Evolutionary conservation across 1,140 invertebrate species (phyloP).

Genomic region (Druon quercuslanigerum): DNA sequence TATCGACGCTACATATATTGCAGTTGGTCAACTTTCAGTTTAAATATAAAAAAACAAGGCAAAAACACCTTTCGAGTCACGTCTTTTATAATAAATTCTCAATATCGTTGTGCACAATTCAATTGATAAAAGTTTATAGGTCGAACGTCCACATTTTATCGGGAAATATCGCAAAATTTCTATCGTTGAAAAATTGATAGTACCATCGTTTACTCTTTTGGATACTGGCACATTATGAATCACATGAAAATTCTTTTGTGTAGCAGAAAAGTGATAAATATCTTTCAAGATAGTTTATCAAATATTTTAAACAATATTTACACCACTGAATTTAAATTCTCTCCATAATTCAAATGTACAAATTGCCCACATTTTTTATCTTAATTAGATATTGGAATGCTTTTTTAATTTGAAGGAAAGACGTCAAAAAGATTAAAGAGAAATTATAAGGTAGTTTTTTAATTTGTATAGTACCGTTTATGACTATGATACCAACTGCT

Average conservation of each 20-base stretch:
- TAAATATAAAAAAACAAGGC: slow-evolving; percentile 7
- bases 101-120: too few species aligned
- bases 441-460: not conserved
- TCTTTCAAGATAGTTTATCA: not conserved
- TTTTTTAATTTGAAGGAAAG: not conserved
- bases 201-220: not conserved
- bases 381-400: not conserved
- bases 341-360: not conserved
- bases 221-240: not conserved
- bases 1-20: slow-evolving; percentile 6
- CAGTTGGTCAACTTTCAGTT: not conserved
- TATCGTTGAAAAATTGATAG: not conserved
- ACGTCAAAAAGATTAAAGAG: not conserved
- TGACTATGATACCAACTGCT: not conserved
- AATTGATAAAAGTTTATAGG: not conserved
- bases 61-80: not conserved
- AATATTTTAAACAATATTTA: not conserved
- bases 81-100: too few species aligned
- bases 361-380: not conserved
- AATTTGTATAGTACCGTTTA: not conserved
- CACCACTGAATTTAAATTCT: not conserved
- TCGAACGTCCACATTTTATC: not conserved
- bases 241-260: not conserved
- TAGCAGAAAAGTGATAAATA: not conserved
- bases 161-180: not conserved